These are phyloP conservation scores for Cricetomys ansorgei DNA, from an alignment of 2,113 vertebrate genomes.

Conservation along the genomic window DNA sequence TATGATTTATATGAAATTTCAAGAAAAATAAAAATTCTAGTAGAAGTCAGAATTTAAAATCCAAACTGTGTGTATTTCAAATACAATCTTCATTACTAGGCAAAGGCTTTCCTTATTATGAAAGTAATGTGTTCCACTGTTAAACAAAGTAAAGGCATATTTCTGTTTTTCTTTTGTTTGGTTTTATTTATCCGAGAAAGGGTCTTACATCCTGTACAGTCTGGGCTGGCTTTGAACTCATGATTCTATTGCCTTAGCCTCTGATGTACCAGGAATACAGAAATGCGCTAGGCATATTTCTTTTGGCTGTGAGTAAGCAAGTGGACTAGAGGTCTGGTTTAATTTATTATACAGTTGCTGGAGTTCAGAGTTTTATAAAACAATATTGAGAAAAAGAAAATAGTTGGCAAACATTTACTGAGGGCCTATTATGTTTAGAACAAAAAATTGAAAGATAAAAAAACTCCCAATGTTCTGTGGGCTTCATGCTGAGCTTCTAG, in stretches of 20 bases:
- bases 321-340: not conserved
- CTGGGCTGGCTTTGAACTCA: not conserved
- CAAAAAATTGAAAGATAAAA: slow-evolving; percentile 30
- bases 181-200: not conserved
- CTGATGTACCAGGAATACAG: not conserved
- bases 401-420: slow-evolving; percentile 56
- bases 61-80: not conserved
- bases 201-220: not conserved
- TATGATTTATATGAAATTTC: slow-evolving; percentile 16
- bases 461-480: slow-evolving; percentile 12
- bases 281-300: not conserved
- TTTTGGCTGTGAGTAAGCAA: not conserved
- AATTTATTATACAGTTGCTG: not conserved
- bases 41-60: slow-evolving; percentile 7
- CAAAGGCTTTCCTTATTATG: slow-evolving; percentile 1
- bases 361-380: slow-evolving; percentile 53
- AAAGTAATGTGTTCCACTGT: not conserved
- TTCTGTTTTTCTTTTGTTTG: not conserved
- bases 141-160: not conserved
- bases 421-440: slow-evolving; percentile 45
- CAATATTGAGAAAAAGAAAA: slow-evolving; percentile 21
- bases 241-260: not conserved
- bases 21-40: slow-evolving; percentile 24
- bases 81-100: not conserved
- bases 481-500: not conserved